Evolutionary conservation across 2,113 vertebrate species (phyloP).

Genomic region (Telmatochromis brichardi): DNA sequence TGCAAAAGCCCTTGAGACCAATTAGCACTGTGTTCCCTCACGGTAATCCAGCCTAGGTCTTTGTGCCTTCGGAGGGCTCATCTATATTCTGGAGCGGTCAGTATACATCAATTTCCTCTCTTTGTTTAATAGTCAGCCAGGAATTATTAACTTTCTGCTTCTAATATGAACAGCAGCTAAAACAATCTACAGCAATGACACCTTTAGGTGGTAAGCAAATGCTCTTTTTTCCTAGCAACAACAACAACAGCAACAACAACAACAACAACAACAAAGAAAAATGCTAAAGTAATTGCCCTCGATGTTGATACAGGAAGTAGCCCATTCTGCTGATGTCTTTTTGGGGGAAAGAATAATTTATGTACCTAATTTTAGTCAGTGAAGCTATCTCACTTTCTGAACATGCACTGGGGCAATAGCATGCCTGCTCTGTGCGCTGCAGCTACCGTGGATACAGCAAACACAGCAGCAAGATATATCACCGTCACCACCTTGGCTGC

Average conservation of each 20-base stretch:
- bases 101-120: constrained; percentile 27
- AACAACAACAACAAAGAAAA: neutral
- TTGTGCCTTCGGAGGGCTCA: constrained; percentile 8
- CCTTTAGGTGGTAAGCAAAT: neutral
- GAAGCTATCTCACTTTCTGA: constrained; percentile 3
- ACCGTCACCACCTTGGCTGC: constrained; percentile 45
- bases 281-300: neutral
- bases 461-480: constrained; percentile 55
- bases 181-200: neutral
- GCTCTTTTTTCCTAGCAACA: neutral
- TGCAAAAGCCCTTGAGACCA: constrained; percentile 43
- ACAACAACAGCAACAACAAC: accelerated
- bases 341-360: constrained; percentile 1
- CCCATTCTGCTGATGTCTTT: neutral
- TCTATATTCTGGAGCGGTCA: constrained; percentile 27
- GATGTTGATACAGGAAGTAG: neutral
- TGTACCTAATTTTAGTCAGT: constrained; percentile 13
- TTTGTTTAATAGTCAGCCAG: neutral
- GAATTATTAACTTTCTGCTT: constrained; percentile 9
- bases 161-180: neutral
- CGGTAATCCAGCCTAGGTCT: constrained; percentile 11
- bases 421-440: constrained; percentile 16
- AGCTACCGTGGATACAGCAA: constrained; percentile 46
- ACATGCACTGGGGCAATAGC: neutral
- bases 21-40: constrained; percentile 43